phyloP scores from a whole-genome alignment of 2,113 vertebrate species.

The Callochromis pleurospilus region DNA sequence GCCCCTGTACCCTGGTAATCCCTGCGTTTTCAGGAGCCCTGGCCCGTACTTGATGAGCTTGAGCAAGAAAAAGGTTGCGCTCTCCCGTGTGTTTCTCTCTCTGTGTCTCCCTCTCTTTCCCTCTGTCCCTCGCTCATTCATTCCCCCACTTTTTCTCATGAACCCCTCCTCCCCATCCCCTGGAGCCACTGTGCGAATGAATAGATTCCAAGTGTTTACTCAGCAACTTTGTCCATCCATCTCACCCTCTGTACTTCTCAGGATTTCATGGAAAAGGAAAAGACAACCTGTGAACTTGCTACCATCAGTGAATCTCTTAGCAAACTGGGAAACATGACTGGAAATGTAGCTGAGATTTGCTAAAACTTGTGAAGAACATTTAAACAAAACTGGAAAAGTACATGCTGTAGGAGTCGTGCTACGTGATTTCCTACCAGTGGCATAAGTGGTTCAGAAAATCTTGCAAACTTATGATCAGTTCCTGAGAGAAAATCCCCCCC shows the following conservation, averaged over 20 bases:
- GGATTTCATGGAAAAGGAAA: neutral
- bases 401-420: neutral
- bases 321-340: neutral
- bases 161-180: conserved; percentile 48
- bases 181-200: conserved; percentile 86
- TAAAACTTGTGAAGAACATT: neutral
- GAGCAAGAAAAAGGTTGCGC: conserved; percentile 91
- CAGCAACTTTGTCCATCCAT: conserved; percentile 73
- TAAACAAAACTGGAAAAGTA: neutral
- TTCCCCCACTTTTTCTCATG: conserved; percentile 54
- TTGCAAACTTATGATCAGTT: neutral
- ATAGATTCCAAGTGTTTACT: conserved; percentile 94
- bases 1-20: conserved; percentile 86
- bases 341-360: neutral
- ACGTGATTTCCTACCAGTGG: too few relatives aligned
- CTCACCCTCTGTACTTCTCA: conserved; percentile 16
- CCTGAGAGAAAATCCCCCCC: neutral
- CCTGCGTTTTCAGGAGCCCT: conserved; percentile 96
- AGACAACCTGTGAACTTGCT: neutral
- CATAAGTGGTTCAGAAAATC: neutral
- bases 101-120: conserved; percentile 16
- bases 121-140: conserved; percentile 52
- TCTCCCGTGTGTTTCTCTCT: conserved; percentile 66
- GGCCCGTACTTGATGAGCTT: conserved; percentile 99
- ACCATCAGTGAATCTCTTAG: neutral